These are phyloP conservation scores for Ploceus nigricollis DNA, from an alignment of 2,113 vertebrate genomes.

Conservation along the genomic window DNA sequence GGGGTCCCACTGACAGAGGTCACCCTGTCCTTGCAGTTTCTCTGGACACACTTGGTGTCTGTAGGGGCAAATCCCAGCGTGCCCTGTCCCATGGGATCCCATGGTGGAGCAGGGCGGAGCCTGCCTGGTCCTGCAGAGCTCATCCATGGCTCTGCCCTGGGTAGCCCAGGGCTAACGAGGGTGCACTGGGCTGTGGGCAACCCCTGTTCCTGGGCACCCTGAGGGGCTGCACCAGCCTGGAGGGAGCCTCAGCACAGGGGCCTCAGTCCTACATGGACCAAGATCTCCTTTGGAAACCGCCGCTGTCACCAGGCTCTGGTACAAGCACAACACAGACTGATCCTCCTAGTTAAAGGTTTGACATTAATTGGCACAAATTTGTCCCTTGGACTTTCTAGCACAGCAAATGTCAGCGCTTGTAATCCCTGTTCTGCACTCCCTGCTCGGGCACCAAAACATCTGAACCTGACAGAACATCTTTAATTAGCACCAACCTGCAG, in stretches of 20 bases:
- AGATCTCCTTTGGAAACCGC: not conserved
- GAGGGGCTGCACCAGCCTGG: not conserved
- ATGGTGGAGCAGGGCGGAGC: no score
- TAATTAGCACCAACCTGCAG: not conserved
- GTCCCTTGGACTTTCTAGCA: not conserved
- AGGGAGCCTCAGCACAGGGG: not conserved
- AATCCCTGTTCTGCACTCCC: not conserved
- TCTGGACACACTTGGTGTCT: no score
- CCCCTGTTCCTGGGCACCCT: not conserved
- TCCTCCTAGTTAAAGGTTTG: not conserved
- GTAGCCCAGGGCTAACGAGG: no score
- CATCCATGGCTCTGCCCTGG: no score
- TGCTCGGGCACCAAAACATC: not conserved
- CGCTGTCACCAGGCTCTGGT: not conserved
- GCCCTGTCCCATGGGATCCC: no score
- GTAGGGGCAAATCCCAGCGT: no score
- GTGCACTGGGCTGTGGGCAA: not conserved
- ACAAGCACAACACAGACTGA: fast-evolving
- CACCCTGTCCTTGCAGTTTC: no score
- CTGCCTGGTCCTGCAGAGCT: no score
- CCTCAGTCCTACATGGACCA: fast-evolving
- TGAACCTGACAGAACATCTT: not conserved
- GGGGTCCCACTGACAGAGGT: no score
- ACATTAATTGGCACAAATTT: not conserved
- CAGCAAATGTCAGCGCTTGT: fast-evolving